Evolutionary conservation across 2,888 invertebrate species (phyloP), one percentile per base, ranked within the genome.

Genomic region (Acrobasis suavella): DNA sequence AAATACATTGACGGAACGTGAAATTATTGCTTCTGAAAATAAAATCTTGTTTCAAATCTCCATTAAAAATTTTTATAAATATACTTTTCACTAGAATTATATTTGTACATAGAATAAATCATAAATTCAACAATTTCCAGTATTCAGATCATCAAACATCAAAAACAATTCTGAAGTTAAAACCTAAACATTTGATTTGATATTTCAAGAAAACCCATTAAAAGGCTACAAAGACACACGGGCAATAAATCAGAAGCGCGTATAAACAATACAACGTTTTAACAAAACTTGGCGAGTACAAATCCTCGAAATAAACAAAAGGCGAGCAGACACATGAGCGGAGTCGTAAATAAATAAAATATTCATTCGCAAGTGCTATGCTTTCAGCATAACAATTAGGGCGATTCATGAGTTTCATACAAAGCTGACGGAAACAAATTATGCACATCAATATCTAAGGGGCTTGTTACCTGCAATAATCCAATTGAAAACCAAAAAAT

Each of bases 291-390:
- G 56, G 56, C 56, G 42, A 56, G 17, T 22, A 9, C 12, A n/a
- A 39, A 56, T 56, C 39, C 42, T 56, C 56, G 9, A 56, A 56
- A 56, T 56, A 56, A 56, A 56, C 56, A 56, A 56, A 56, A 22
- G 10, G 16, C 15, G 16, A 50, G 14, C 32, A 14, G 51, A 52
- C 12, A 56, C 14, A 22, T 56, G 12, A 17, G 5, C 14, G 10
- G 17, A 17, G 56, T 17, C 56, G 42, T 46, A 17, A 42, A 56
- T 56, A 56, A 32, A 56, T 42, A 46, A 42, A 46, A 22, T 42
- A 56, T 32, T n/a, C 56, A 46, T 56, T 56, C 42, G 56, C 42
- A 42, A 42, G 6, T 17, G 56, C 39, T 39, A 15, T 38, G 55
- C n/a, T 55, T 55, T 55, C 12, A 9, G 55, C 39, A 38, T 38